phyloP scores from a whole-genome alignment of 1,140 invertebrate genomes.

The Drosophila mojavensis region DNA sequence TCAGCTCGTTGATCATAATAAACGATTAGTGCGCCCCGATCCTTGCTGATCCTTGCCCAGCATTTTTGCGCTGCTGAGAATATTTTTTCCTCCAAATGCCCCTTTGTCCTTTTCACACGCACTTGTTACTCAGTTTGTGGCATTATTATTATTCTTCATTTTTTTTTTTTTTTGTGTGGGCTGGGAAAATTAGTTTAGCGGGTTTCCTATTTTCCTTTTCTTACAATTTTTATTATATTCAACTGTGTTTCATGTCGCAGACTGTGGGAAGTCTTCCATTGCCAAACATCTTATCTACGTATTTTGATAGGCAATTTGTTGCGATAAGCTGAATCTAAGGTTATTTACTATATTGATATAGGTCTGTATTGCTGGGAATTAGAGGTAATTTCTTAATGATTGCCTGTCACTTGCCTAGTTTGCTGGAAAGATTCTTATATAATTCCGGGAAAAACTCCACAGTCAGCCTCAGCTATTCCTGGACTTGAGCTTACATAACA shows the following conservation, averaged over 20 bases:
- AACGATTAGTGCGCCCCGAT: constrained; percentile 72
- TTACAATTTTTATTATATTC: constrained; percentile 5
- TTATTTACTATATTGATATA: neutral
- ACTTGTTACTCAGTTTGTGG: constrained; percentile 53
- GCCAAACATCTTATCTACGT: neutral
- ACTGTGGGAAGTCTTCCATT: constrained; percentile 18
- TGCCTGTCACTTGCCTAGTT: too few relatives aligned
- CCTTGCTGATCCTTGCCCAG: constrained; percentile 64
- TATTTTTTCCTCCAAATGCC: constrained; percentile 27
- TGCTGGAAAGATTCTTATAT: too few relatives aligned
- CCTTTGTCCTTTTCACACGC: constrained; percentile 42
- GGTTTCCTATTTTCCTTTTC: constrained; percentile 11
- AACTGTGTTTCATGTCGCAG: constrained; percentile 18
- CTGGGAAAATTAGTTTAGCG: constrained; percentile 56
- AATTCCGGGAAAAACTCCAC: neutral
- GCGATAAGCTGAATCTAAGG: constrained; percentile 5
- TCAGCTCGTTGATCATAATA: constrained; percentile 81
- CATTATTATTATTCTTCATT: neutral
- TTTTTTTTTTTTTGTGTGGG: constrained; percentile 22
- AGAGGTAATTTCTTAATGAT: too few relatives aligned
- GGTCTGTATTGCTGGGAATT: neutral
- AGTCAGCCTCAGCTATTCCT: neutral
- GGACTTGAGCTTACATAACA: constrained; percentile 33
- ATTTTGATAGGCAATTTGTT: constrained; percentile 26
- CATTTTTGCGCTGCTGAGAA: constrained; percentile 58